Conservation (phyloP, 2,888 invertebrate genomes). For the Orchestes rusci region DNA sequence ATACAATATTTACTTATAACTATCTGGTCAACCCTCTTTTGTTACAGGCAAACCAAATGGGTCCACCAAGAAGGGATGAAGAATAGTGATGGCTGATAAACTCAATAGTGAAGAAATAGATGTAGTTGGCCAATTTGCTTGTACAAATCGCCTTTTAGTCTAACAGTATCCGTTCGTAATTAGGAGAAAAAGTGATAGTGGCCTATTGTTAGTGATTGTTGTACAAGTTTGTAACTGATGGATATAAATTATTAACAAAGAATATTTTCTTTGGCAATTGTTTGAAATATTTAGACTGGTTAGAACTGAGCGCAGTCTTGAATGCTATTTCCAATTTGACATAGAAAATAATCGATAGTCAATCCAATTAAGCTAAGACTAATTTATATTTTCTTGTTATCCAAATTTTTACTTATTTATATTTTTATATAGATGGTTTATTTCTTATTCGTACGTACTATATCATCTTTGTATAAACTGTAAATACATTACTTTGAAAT, state of each 20-base stretch:
- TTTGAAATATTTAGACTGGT: too few species aligned
- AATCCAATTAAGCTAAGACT: slow-evolving; percentile 34
- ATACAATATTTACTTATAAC: too few species aligned
- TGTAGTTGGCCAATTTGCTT: slow-evolving; percentile 9
- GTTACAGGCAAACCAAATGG: slow-evolving; percentile 37
- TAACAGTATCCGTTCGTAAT: slow-evolving; percentile 12
- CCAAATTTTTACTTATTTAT: slow-evolving; percentile 35
- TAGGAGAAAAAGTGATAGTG: slow-evolving; percentile 21
- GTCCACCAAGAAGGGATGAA: slow-evolving; percentile 36
- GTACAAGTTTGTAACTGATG: slow-evolving; percentile 12
- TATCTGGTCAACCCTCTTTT: too few species aligned
- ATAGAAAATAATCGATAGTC: too few species aligned
- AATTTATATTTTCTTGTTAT: slow-evolving; percentile 36
- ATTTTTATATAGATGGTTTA: slow-evolving; percentile 31
- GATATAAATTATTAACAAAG: slow-evolving; percentile 7
- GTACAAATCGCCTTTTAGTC: slow-evolving; percentile 10
- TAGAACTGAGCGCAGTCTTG: too few species aligned
- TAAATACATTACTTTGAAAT: slow-evolving; percentile 29
- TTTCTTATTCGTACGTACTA: slow-evolving; percentile 29
- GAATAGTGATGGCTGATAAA: too few species aligned
- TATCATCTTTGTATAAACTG: slow-evolving; percentile 34
- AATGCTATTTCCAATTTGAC: too few species aligned
- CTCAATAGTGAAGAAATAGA: too few species aligned
- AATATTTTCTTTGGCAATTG: too few species aligned
- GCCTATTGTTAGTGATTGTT: slow-evolving; percentile 15